phyloP scores from a whole-genome alignment of 2,113 vertebrate genomes.

The Mixornis gularis region DNA sequence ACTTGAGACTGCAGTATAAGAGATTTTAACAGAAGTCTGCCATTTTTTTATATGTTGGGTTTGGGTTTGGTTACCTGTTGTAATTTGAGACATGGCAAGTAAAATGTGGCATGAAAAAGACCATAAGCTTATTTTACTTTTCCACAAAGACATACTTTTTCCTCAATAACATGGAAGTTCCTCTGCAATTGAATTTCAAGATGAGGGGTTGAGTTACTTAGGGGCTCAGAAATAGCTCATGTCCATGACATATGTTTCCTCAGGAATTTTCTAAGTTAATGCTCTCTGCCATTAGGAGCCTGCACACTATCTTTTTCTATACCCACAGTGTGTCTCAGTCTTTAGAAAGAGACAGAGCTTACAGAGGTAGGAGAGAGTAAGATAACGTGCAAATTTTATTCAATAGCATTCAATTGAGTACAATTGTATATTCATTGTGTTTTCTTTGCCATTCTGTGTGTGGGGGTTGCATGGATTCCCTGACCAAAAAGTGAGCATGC shows the following conservation, averaged over 20 bases:
- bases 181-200: not conserved
- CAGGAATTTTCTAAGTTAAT: not conserved
- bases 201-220: not conserved
- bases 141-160: not conserved
- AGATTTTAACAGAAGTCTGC: not conserved
- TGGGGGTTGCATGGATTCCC: not conserved
- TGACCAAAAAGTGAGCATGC: not conserved
- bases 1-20: not conserved
- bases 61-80: not conserved
- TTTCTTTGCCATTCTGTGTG: not conserved
- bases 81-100: not conserved
- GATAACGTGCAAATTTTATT: not conserved
- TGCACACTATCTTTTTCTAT: not conserved
- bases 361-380: not conserved
- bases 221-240: not conserved
- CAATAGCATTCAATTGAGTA: not conserved
- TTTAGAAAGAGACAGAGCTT: not conserved
- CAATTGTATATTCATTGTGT: not conserved
- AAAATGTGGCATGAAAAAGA: not conserved
- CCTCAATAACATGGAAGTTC: not conserved
- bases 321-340: not conserved
- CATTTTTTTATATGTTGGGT: rapidly evolving
- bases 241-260: not conserved
- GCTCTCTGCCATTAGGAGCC: not conserved
- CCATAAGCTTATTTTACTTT: not conserved